Evolutionary conservation across 2,113 vertebrate genomes (phyloP).

Genomic region (Odocoileus virginianus): DNA sequence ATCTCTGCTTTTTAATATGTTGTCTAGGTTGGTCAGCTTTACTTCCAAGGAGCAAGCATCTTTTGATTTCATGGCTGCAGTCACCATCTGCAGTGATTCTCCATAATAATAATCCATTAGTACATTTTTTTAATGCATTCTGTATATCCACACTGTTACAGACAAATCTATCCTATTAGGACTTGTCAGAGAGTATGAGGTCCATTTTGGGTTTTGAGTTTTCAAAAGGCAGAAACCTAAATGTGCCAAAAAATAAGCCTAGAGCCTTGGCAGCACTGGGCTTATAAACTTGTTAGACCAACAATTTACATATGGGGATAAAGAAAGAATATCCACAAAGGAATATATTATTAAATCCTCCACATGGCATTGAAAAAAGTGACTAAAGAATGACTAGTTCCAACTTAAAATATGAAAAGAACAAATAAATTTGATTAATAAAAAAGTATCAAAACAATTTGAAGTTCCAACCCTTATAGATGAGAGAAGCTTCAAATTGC

Average conservation of each 20-base stretch:
- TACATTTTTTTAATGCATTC: neutral
- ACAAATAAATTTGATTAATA: neutral
- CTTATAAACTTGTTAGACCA: neutral
- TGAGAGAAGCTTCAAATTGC: neutral
- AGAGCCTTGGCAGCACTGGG: neutral
- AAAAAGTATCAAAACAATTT: neutral
- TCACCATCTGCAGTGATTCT: neutral
- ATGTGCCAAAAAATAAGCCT: neutral
- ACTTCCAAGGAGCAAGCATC: neutral
- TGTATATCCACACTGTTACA: neutral
- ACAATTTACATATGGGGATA: neutral
- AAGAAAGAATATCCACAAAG: neutral
- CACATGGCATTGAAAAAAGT: neutral
- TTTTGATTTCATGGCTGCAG: neutral
- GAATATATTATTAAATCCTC: neutral
- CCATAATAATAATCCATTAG: neutral
- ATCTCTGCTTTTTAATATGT: neutral
- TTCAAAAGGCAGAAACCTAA: conserved; percentile 14
- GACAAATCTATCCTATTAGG: neutral
- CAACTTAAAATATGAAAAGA: neutral
- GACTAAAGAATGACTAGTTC: neutral
- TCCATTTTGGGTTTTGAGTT: neutral
- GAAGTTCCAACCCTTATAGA: neutral
- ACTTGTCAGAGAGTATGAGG: neutral
- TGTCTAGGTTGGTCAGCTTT: neutral